A percentile compares a stretch with the other conserved stretches of the same genome.
Evolutionary conservation across 2,888 invertebrate species (phyloP).

Genomic region (Poecilobothrus nobilitatus): DNA sequence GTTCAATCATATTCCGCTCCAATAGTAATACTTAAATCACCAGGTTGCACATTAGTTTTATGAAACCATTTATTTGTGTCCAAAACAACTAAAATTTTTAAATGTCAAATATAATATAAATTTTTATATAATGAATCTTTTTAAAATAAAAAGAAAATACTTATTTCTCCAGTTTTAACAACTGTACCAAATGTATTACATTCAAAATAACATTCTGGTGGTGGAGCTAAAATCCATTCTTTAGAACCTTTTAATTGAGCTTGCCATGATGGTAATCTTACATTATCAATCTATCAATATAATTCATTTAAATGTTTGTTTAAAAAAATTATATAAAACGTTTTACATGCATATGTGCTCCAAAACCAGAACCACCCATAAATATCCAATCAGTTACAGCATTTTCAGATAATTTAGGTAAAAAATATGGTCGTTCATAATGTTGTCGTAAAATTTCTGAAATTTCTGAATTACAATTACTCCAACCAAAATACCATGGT

Average conservation of each 20-base stretch:
- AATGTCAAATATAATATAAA: conserved; percentile 16
- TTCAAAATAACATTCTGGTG: conserved; percentile 79
- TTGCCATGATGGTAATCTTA: conserved; percentile 92
- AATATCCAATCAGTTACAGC: conserved; percentile 93
- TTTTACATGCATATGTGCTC: conserved; percentile 90
- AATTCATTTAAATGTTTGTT: background rate
- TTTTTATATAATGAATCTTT: conserved; percentile 10
- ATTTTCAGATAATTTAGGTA: conserved; percentile 77
- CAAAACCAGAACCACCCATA: conserved; percentile 90
- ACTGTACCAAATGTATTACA: conserved; percentile 53
- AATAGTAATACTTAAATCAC: conserved; percentile 88
- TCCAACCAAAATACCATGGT: conserved; percentile 71
- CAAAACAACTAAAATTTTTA: conserved; percentile 64
- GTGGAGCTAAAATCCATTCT: conserved; percentile 82
- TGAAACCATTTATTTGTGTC: conserved; percentile 97
- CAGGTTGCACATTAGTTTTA: conserved; percentile 75
- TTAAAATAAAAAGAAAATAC: conserved; percentile 47
- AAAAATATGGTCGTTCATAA: conserved; percentile 79
- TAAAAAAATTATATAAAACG: background rate
- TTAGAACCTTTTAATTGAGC: conserved; percentile 87
- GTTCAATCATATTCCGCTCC: conserved; percentile 88
- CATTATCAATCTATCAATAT: conserved; percentile 75
- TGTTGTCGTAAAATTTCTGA: conserved; percentile 68
- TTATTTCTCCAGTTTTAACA: conserved; percentile 81
- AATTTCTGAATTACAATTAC: conserved; percentile 82